Conservation (phyloP, 2,888 invertebrate species). For the Nezara viridula region DNA sequence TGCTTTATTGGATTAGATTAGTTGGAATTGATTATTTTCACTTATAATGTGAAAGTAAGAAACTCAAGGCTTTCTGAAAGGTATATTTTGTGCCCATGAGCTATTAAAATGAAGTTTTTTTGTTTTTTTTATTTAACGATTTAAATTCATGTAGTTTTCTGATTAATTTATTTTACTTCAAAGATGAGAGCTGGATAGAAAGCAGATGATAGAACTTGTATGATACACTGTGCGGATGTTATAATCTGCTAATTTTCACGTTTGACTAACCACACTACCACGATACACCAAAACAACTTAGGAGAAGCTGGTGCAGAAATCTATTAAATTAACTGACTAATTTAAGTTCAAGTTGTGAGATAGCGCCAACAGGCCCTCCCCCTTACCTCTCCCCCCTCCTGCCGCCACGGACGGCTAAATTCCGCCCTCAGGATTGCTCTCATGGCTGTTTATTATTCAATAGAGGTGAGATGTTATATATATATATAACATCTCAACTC, state of each 20-base stretch:
- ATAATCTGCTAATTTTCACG: conserved; percentile 38
- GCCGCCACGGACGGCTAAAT: background rate
- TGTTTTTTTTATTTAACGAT: no score
- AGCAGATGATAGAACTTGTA: background rate
- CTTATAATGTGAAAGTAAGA: no score
- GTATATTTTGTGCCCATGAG: no score
- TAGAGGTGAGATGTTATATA: no score
- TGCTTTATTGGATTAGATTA: no score
- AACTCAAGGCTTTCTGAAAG: no score
- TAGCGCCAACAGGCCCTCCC: background rate
- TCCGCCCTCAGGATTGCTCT: background rate
- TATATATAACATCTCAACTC: no score
- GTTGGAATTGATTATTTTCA: no score
- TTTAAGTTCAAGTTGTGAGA: conserved; percentile 19
- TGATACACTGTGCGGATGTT: background rate
- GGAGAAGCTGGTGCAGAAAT: conserved; percentile 39
- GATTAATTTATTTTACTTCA: background rate
- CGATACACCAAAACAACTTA: conserved; percentile 17
- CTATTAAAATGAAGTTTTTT: no score
- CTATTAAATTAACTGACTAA: conserved; percentile 34
- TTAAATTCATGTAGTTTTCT: no score
- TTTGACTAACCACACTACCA: conserved; percentile 20
- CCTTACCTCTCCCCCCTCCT: background rate
- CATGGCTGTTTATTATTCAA: background rate
- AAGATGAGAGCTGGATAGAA: background rate